Base-by-base conservation (phyloP, 2,797 vertebrate species). In the Sandelia bainsii region DNA sequence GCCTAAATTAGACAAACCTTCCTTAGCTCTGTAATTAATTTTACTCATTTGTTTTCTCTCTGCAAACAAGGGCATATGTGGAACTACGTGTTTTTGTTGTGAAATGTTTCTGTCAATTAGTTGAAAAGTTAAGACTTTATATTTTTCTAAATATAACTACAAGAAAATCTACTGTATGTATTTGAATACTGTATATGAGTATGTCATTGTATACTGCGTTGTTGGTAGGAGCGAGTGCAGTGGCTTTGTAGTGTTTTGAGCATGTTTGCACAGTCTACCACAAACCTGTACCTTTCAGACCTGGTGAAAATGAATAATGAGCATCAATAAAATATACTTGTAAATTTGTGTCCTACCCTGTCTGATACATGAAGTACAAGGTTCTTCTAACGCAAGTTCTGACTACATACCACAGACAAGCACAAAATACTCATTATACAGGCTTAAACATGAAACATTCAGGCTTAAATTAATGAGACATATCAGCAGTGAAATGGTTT, bases 121-220 rank as follows among this genome's bases (percentile, higher is more conserved):
- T 88, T 92, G 71, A 72, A 91, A 92, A 90, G 83, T 86, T 87
- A 84, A 85, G 88, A 93, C 91, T 92, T 94, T 94, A 93, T 95
- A 94, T 94, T 94, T 95, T 94, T 95, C 87, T 94, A 94, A 86
- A 79, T 91, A 89, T 90, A 89, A 82, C 73, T 86, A 77, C 71
- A 60, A 91, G 82, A 84, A 74, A 77, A 76, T 88, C 68, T 72
- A 11, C n/a, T 20, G 9, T 48, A 50, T 87, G 87, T 93, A 82
- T 89, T 80, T 88, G 58, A 91, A 87, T 84, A 89, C 85, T 84
- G 87, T 91, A 81, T 80, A 89, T 89, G 77, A 81, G 84, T 87
- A 75, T 82, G 82, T 91, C 59, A 82, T 77, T 89, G 84, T 93
- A 80, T 80, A 82, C 80, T 72, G 71, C 66, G 32, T 84, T 83